Percentiles rank a stretch among this genome's conserved stretches.
Conservation (phyloP, 2,797 vertebrate species). For the Miichthys miiuy region DNA sequence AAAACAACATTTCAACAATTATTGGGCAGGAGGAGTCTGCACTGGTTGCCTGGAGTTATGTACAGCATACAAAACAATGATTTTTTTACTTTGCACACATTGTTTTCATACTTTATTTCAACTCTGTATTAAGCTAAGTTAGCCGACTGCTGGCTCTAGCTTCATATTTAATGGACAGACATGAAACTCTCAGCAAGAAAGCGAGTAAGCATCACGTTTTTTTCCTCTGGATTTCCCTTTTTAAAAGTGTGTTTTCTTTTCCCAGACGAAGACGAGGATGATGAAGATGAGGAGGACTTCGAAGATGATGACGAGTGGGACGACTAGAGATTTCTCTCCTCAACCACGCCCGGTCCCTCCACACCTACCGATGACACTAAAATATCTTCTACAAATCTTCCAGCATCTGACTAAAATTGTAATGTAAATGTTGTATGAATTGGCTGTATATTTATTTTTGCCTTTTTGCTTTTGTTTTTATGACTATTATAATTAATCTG, state of each 20-base stretch:
- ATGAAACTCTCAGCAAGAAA: not conserved
- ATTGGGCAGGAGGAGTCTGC: too few relatives aligned
- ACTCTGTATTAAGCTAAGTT: too few relatives aligned
- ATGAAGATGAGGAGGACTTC: slow-evolving; percentile 95
- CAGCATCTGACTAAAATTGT: slow-evolving; percentile 90
- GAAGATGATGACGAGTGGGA: slow-evolving; percentile 99
- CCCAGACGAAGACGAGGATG: slow-evolving; percentile 95
- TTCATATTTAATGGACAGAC: too few relatives aligned
- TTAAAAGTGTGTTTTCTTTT: not conserved
- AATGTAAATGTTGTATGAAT: slow-evolving; percentile 95
- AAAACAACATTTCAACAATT: too few relatives aligned
- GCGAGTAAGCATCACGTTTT: not conserved
- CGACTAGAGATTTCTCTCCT: slow-evolving; percentile 78
- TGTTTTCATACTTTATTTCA: not conserved
- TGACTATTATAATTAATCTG: slow-evolving; percentile 88
- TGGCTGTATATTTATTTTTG: slow-evolving; percentile 99
- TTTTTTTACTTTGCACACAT: not conserved
- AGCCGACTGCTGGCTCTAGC: too few relatives aligned
- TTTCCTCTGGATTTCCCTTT: not conserved
- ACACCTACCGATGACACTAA: slow-evolving; percentile 69
- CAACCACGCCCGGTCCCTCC: not conserved
- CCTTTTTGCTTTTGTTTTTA: slow-evolving; percentile 86
- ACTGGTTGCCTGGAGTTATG: too few relatives aligned
- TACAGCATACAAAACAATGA: too few relatives aligned
- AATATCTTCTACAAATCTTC: slow-evolving; percentile 79